These are phyloP conservation scores for Aptenodytes patagonicus DNA, from an alignment of 2,113 vertebrate genomes.

Conservation along the genomic window DNA sequence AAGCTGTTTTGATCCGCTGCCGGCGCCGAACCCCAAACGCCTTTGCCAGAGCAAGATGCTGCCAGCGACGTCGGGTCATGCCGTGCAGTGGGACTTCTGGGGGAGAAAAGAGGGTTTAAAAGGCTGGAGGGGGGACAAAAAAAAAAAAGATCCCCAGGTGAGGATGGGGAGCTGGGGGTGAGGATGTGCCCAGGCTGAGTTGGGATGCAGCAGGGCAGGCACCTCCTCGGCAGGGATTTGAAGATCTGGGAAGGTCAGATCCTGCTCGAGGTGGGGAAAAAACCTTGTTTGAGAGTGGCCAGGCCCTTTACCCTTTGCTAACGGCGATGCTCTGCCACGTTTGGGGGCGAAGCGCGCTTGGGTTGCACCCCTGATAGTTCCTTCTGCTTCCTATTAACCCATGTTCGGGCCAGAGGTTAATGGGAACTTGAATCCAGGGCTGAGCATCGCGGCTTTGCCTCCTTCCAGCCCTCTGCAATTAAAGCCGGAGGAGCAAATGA, in stretches of 20 bases:
- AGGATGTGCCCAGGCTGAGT: not conserved
- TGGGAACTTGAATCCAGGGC: not conserved
- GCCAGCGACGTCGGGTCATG: fast-evolving
- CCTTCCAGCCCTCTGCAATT: not conserved
- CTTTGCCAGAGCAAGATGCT: not conserved
- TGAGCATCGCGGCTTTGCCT: not conserved
- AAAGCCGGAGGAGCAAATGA: not conserved
- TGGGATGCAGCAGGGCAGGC: not conserved
- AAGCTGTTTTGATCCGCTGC: not conserved
- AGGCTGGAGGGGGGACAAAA: not conserved
- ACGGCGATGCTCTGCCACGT: fast-evolving
- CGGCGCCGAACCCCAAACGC: fast-evolving
- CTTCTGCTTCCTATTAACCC: not conserved
- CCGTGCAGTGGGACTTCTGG: fast-evolving
- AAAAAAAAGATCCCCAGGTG: no score
- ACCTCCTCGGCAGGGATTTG: not conserved
- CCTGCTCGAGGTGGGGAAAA: not conserved
- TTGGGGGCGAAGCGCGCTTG: fast-evolving
- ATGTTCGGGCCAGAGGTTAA: not conserved
- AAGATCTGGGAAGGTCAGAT: not conserved
- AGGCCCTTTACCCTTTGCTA: not conserved
- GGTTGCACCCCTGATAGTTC: not conserved
- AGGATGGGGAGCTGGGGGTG: not conserved
- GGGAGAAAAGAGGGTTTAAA: not conserved
- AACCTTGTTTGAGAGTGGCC: fast-evolving